phyloP scores from a whole-genome alignment of 2,113 vertebrate genomes.

The Periophthalmodon schlosseri region DNA sequence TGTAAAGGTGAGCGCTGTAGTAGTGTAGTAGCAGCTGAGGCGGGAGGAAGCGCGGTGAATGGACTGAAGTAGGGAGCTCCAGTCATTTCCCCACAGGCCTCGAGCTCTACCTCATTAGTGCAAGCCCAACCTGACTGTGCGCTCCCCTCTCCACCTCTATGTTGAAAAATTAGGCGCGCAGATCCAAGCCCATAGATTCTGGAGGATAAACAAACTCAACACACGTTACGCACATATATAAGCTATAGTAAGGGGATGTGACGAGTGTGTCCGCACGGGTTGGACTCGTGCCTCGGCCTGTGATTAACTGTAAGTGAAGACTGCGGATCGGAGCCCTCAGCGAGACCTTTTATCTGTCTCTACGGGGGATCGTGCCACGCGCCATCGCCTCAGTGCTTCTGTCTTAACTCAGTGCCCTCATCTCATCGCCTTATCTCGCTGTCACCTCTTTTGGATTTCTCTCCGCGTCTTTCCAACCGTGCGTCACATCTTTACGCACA shows the following conservation, averaged over 20 bases:
- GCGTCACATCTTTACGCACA: background rate
- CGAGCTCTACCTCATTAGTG: conserved; percentile 49
- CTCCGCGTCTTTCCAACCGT: background rate
- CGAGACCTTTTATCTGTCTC: conserved; percentile 45
- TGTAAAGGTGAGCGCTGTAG: conserved; percentile 8
- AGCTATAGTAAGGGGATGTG: background rate
- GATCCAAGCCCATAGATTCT: conserved; percentile 9
- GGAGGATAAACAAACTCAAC: conserved; percentile 25
- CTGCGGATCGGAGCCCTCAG: conserved; percentile 30
- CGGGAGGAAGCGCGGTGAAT: conserved; percentile 32
- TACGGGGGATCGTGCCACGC: conserved; percentile 36
- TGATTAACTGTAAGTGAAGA: conserved; percentile 51
- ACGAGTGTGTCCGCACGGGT: background rate
- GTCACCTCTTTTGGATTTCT: conserved; percentile 19
- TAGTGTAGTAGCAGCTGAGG: conserved; percentile 23
- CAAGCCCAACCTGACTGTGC: conserved; percentile 47
- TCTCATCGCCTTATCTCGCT: conserved; percentile 33
- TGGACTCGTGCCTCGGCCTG: background rate
- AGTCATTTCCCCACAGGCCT: conserved; percentile 53
- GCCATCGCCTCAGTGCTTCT: conserved; percentile 33
- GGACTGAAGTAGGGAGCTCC: conserved; percentile 37
- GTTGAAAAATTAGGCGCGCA: conserved; percentile 47
- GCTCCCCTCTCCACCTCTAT: conserved; percentile 15
- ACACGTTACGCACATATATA: conserved; percentile 11
- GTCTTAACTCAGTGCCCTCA: conserved; percentile 43